phyloP scores from a whole-genome alignment of 2,888 invertebrate species.

The Heliconius sara region DNA sequence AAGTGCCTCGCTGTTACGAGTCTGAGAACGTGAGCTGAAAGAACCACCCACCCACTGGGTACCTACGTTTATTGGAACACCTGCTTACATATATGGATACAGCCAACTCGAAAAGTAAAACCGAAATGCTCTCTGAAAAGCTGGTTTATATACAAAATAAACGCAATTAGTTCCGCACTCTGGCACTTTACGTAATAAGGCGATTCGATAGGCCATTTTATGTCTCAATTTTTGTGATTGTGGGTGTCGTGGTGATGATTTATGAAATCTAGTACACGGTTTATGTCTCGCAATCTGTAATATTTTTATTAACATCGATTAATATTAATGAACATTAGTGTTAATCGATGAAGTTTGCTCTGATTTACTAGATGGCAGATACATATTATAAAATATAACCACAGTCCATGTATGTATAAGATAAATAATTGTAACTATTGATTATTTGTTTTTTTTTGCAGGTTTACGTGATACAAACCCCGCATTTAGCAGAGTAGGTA shows the following conservation, averaged over 20 bases:
- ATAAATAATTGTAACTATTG: no score
- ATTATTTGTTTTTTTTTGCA: no score
- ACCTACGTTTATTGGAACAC: conserved; percentile 70
- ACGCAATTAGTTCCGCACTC: conserved; percentile 42
- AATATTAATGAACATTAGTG: neutral
- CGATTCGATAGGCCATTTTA: conserved; percentile 29
- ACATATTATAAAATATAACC: no score
- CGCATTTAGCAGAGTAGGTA: no score
- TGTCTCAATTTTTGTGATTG: conserved; percentile 30
- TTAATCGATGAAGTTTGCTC: no score
- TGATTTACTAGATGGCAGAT: no score
- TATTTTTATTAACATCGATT: neutral
- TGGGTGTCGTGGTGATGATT: conserved; percentile 16
- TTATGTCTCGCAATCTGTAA: neutral
- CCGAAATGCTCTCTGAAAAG: conserved; percentile 36
- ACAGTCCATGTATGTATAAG: no score
- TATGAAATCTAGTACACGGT: conserved; percentile 15
- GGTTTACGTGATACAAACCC: no score
- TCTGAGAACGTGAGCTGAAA: conserved; percentile 74
- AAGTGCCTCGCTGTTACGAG: conserved; percentile 72
- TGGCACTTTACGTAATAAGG: conserved; percentile 35
- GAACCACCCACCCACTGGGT: conserved; percentile 52
- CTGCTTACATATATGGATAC: conserved; percentile 62
- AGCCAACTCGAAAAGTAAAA: conserved; percentile 46
- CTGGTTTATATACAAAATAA: conserved; percentile 42